phyloP scores from a whole-genome alignment of 2,888 invertebrate species.

The Pasiphila rectangulata region DNA sequence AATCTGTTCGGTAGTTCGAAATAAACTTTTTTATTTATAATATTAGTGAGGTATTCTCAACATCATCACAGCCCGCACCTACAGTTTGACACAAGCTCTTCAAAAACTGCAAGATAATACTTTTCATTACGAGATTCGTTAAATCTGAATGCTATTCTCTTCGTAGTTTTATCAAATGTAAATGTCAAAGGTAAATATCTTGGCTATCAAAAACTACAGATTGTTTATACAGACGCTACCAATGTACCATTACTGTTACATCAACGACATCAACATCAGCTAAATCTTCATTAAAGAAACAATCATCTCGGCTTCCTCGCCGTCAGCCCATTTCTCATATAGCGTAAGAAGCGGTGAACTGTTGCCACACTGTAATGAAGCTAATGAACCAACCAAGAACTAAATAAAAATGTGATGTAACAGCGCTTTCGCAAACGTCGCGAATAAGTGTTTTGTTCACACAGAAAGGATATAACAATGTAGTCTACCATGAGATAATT shows the following conservation, averaged over 20 bases:
- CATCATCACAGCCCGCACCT: too few relatives aligned
- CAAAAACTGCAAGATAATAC: too few relatives aligned
- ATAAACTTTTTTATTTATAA: too few relatives aligned
- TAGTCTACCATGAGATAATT: neutral
- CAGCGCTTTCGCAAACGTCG: slow-evolving; percentile 42
- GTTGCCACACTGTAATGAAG: slow-evolving; percentile 59
- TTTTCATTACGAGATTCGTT: too few relatives aligned
- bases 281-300: slow-evolving; percentile 25
- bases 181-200: too few relatives aligned
- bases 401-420: slow-evolving; percentile 61
- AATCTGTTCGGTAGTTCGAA: too few relatives aligned
- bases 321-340: slow-evolving; percentile 26
- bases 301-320: slow-evolving; percentile 22
- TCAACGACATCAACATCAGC: slow-evolving; percentile 15
- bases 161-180: too few relatives aligned
- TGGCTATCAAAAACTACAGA: too few relatives aligned
- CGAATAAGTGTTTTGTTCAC: slow-evolving; percentile 31
- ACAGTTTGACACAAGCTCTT: too few relatives aligned
- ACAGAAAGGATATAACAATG: slow-evolving; percentile 1
- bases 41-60: too few relatives aligned
- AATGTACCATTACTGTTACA: slow-evolving; percentile 8
- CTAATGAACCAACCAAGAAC: slow-evolving; percentile 56
- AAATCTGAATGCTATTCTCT: too few relatives aligned
- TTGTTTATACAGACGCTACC: neutral
- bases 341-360: slow-evolving; percentile 39